Evolutionary conservation across 1,140 invertebrate species (phyloP).

Genomic region (Pseudomyrmex cubaensis): DNA sequence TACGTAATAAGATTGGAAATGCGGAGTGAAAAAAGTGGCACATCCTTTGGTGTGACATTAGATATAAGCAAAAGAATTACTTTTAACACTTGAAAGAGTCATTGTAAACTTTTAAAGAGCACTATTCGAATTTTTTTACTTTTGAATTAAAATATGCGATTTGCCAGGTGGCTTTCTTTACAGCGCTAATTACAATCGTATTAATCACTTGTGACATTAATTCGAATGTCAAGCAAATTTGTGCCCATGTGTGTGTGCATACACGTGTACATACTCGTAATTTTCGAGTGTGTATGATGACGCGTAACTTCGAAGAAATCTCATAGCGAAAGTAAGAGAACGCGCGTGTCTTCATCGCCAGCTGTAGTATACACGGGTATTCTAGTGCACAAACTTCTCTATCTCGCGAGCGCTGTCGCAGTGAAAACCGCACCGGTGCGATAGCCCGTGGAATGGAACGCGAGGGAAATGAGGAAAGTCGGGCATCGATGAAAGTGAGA

Average conservation of each 20-base stretch:
- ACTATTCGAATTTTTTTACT: neutral
- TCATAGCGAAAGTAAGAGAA: conserved; percentile 52
- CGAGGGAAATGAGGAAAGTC: conserved; percentile 78
- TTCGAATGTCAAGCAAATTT: neutral
- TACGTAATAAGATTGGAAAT: neutral
- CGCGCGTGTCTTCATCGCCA: conserved; percentile 35
- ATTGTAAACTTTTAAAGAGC: too few relatives aligned
- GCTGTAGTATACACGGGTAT: conserved; percentile 3
- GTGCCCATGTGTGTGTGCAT: neutral
- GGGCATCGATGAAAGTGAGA: conserved; percentile 77
- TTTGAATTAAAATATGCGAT: neutral
- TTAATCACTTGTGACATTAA: neutral
- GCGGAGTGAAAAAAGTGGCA: neutral
- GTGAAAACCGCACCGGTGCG: conserved; percentile 72
- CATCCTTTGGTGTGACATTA: neutral
- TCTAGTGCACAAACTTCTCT: conserved; percentile 64
- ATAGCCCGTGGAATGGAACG: conserved; percentile 71
- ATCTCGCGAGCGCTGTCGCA: conserved; percentile 63
- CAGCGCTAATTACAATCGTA: neutral
- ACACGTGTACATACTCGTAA: neutral
- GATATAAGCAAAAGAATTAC: neutral
- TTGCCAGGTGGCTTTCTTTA: neutral
- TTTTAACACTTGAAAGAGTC: neutral
- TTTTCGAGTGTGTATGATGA: conserved; percentile 14
- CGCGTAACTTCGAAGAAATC: conserved; percentile 39